phyloP scores from a whole-genome alignment of 2,113 vertebrate genomes.

The Heptranchias perlo region DNA sequence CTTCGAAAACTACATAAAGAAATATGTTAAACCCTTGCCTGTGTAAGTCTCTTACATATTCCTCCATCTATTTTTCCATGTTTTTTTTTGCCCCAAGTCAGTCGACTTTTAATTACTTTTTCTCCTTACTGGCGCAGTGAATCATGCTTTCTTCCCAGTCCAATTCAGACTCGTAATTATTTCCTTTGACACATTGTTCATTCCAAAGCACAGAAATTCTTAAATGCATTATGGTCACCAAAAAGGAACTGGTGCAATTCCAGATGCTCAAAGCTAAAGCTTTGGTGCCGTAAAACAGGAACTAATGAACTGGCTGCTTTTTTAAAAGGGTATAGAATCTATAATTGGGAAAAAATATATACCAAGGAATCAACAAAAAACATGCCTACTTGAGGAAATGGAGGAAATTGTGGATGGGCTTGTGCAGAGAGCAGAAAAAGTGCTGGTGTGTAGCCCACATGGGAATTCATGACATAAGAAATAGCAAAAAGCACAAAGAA shows the following conservation, averaged over 20 bases:
- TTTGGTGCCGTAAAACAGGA: not conserved
- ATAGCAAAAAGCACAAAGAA: not conserved
- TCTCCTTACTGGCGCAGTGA: not conserved
- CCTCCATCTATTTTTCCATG: too few relatives aligned
- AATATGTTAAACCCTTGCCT: not conserved
- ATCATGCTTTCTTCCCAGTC: not conserved
- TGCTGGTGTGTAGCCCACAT: not conserved
- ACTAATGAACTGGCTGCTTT: not conserved
- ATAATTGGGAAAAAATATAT: not conserved
- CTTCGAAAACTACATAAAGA: not conserved
- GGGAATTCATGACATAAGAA: not conserved
- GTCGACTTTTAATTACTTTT: not conserved
- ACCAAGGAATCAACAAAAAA: not conserved
- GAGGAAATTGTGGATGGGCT: not conserved
- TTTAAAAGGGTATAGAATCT: not conserved
- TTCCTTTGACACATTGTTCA: not conserved
- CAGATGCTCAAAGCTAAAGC: not conserved
- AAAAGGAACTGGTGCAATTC: not conserved
- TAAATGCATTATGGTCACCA: too few relatives aligned
- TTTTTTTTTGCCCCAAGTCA: not conserved
- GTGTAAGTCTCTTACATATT: too few relatives aligned
- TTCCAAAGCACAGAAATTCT: too few relatives aligned
- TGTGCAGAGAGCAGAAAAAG: not conserved
- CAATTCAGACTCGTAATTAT: not conserved
- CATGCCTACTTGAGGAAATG: not conserved